Conservation (phyloP, 2,888 invertebrate species). For the Asteroscopus sphinx region DNA sequence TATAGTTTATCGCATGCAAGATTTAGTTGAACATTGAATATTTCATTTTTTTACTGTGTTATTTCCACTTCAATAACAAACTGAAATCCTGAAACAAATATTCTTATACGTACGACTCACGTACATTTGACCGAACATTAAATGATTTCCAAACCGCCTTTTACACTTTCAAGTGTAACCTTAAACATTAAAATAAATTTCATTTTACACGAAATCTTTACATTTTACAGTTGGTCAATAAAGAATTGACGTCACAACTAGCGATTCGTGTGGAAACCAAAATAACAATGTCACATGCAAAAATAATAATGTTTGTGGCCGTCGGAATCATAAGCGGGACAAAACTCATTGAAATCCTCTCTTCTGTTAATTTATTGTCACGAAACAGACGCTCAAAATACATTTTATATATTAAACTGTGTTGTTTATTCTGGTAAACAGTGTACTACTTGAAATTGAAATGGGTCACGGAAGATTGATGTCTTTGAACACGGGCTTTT, state of each 20-base stretch:
- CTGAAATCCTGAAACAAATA: too few relatives aligned
- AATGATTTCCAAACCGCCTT: not conserved
- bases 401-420: slow-evolving; percentile 35
- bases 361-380: slow-evolving; percentile 41
- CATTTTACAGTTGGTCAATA: slow-evolving; percentile 37
- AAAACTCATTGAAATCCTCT: slow-evolving; percentile 37
- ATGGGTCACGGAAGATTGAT: slow-evolving; percentile 32
- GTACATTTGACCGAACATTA: not conserved
- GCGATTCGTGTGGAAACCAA: slow-evolving; percentile 39
- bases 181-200: slow-evolving; percentile 33
- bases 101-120: not conserved
- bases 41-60: too few relatives aligned
- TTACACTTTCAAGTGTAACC: slow-evolving; percentile 30
- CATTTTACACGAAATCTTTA: slow-evolving; percentile 29
- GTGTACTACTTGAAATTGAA: slow-evolving; percentile 36
- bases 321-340: slow-evolving; percentile 31
- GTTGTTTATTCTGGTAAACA: slow-evolving; percentile 15
- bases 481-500: too few relatives aligned
- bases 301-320: slow-evolving; percentile 53
- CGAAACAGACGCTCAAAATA: slow-evolving; percentile 26
- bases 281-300: slow-evolving; percentile 56
- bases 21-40: too few relatives aligned
- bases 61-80: not conserved
- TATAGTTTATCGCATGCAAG: too few relatives aligned
- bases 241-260: slow-evolving; percentile 54